Base-by-base conservation (phyloP, 2,797 vertebrate genomes). In the Ispidina picta region DNA sequence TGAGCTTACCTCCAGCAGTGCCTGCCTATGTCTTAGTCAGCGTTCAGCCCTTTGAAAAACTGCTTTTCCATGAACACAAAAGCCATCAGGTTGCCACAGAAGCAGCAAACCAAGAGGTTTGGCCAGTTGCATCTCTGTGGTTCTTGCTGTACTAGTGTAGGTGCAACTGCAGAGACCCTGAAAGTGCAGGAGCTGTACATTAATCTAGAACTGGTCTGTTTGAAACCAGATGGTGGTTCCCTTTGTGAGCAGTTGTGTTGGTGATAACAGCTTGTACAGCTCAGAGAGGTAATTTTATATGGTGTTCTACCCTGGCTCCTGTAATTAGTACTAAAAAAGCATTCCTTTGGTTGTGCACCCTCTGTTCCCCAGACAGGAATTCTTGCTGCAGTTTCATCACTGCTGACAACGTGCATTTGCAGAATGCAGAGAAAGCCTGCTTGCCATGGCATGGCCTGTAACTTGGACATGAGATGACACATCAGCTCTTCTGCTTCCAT, bases 1-100 rank as follows among this genome's bases (percentile, higher is more conserved):
- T 25, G 71, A 91, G 60, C 46, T 88, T 89, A 33, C 52, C 29
- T 77, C 83, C 8, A 3, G 33, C 23, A 0, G 29, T 48, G 62
- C 72, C 75, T 90, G 68, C 11, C 54, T 92, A n/a, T 43, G 21
- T 51, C 92, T 94, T 46, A 86, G 83, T 91, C 75, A 86, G 84
- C 3, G 0, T 37, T 86, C 91, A 92, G 69, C 49, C 64, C 55
- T 82, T 69, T 62, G 70, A 84, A 33, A 29, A 88, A 52, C 83
- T 81, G 52, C 66, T 79, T 23, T 56, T 51, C 37, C 15, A 2
- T 2, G 20, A 60, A 48, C 58, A 18, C 2, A 4, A 65, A 78
- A 60, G 44, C 41, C 4, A 0, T 55, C 0, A 0, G 56, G 44
- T 56, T 88, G 48, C 52, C 60, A 51, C 52, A 68, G 54, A 76